A percentile compares a stretch with the other conserved stretches of the same genome.
phyloP scores from a whole-genome alignment of 2,113 vertebrate genomes.

The Tachysurus fulvidraco region DNA sequence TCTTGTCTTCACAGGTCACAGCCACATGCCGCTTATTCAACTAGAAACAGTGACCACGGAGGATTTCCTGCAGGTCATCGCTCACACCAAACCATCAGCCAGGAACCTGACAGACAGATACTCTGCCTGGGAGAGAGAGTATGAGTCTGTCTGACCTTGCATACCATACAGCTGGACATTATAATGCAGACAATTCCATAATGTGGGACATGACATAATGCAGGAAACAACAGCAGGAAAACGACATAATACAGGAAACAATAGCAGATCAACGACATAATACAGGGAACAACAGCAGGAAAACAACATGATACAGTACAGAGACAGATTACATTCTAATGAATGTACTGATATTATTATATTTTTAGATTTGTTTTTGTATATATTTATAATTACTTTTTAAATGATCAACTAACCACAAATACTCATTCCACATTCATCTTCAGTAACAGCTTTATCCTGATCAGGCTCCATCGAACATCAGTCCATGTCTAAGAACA shows the following conservation, averaged over 20 bases:
- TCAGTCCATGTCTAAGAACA: background rate
- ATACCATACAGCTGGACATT: background rate
- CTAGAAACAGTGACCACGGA: slow-evolving; percentile 85
- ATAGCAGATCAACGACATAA: background rate
- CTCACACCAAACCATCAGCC: slow-evolving; percentile 89
- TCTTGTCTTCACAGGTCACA: slow-evolving; percentile 65
- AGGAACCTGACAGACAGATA: slow-evolving; percentile 84
- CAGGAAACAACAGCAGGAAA: background rate
- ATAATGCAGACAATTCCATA: no score
- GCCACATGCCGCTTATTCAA: slow-evolving; percentile 66
- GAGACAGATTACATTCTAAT: background rate
- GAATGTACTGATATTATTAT: background rate
- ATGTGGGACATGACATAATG: no score
- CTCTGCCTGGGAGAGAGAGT: slow-evolving; percentile 85
- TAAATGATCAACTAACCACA: background rate
- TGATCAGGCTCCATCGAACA: background rate
- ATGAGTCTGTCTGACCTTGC: slow-evolving; percentile 81
- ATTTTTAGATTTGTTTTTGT: no score
- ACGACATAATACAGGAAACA: background rate
- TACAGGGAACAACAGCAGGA: background rate
- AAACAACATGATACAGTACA: background rate
- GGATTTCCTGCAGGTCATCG: slow-evolving; percentile 85
- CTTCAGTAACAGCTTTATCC: background rate
- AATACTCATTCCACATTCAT: background rate
- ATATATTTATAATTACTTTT: background rate